Evolutionary conservation across 2,113 vertebrate species (phyloP).

Genomic region (Zingel zingel): DNA sequence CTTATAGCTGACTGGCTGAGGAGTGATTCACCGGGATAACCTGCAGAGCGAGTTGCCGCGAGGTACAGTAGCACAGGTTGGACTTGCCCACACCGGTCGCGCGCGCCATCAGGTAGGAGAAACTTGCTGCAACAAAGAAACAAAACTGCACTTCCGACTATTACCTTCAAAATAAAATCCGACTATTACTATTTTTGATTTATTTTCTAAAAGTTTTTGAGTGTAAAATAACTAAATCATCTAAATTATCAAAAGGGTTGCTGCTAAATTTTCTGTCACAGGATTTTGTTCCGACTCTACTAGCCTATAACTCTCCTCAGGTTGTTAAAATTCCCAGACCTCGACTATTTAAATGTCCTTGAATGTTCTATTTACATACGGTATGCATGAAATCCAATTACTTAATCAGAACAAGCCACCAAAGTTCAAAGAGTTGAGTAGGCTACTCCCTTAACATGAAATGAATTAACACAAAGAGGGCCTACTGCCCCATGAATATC

Average conservation of each 20-base stretch:
- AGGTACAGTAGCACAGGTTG: too few species aligned
- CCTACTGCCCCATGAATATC: background rate
- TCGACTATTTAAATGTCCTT: too few species aligned
- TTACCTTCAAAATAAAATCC: constrained; percentile 26
- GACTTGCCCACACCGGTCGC: constrained; percentile 23
- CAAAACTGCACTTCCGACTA: constrained; percentile 4
- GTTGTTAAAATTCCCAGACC: background rate
- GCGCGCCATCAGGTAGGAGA: constrained; percentile 29
- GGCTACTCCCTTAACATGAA: background rate
- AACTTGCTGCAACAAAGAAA: background rate
- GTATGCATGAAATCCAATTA: background rate
- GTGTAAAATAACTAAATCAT: background rate
- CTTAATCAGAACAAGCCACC: background rate
- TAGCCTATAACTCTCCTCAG: too few species aligned
- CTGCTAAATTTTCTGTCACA: background rate
- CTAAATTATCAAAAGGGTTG: background rate
- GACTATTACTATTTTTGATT: background rate
- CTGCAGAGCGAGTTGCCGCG: constrained; percentile 50
- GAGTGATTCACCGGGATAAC: constrained; percentile 39
- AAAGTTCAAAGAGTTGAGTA: background rate
- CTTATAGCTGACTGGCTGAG: background rate
- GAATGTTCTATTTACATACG: background rate
- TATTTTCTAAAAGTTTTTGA: background rate
- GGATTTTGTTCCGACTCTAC: background rate
- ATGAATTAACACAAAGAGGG: background rate